Conservation (phyloP, 1,140 invertebrate genomes). For the Hestina assimilis region DNA sequence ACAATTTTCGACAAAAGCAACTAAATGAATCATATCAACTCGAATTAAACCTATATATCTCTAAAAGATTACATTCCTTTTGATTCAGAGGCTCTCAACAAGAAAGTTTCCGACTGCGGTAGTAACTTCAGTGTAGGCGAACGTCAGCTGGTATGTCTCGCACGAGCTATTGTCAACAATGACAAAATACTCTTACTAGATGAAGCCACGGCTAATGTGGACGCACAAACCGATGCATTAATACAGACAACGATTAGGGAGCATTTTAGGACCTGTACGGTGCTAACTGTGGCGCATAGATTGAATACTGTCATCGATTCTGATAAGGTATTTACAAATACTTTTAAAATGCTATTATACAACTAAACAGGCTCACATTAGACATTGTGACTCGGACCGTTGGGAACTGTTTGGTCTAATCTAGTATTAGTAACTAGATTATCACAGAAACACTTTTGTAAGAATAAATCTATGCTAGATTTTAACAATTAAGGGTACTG, state of each 20-base stretch:
- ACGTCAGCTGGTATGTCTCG: constrained; percentile 87
- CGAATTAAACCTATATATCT: no score
- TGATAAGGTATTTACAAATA: constrained; percentile 83
- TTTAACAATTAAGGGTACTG: no score
- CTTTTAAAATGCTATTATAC: no score
- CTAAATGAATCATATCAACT: no score
- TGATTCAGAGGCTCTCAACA: constrained; percentile 78
- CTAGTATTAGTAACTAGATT: no score
- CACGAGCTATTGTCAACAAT: constrained; percentile 84
- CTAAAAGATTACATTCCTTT: no score
- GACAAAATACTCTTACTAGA: constrained; percentile 84
- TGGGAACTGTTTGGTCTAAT: no score
- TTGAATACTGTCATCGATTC: constrained; percentile 91
- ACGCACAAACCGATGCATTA: constrained; percentile 83
- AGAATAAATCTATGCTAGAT: no score
- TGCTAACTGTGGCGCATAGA: constrained; percentile 91
- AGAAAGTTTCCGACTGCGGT: constrained; percentile 81
- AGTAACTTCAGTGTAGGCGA: constrained; percentile 85
- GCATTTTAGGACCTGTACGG: constrained; percentile 86
- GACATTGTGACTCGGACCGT: no score
- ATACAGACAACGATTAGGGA: constrained; percentile 84
- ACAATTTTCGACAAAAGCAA: no score
- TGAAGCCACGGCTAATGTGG: constrained; percentile 87
- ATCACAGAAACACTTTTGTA: no score
- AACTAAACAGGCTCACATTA: no score